Evolutionary conservation across 2,113 vertebrate genomes (phyloP).

Genomic region (Anas platyrhynchos): DNA sequence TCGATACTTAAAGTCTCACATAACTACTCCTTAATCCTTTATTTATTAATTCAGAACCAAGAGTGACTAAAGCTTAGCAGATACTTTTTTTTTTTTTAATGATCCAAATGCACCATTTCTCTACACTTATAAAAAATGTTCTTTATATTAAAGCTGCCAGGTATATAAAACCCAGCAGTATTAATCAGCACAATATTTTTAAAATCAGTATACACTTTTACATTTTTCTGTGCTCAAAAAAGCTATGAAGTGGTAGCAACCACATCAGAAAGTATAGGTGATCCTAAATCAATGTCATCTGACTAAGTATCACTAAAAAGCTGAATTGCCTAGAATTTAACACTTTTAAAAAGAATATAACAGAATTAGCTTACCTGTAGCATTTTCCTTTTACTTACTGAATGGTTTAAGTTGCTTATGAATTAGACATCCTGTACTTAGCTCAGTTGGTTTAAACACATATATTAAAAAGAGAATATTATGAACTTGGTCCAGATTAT

Average conservation of each 20-base stretch:
- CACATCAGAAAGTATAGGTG: background rate
- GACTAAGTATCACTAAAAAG: background rate
- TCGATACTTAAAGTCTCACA: slow-evolving; percentile 57
- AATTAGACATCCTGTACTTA: background rate
- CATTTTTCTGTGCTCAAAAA: background rate
- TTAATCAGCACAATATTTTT: background rate
- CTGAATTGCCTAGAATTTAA: background rate
- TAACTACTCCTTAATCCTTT: slow-evolving; percentile 52
- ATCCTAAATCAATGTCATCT: background rate
- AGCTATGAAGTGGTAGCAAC: background rate
- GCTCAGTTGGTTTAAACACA: background rate
- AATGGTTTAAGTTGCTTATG: background rate
- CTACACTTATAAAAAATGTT: background rate
- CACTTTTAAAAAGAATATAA: background rate
- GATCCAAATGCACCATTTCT: background rate
- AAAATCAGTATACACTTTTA: background rate
- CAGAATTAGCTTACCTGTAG: background rate
- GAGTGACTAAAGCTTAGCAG: background rate
- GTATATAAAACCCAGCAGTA: background rate
- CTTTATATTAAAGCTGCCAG: background rate
- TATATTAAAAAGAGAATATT: background rate
- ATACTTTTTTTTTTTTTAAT: background rate
- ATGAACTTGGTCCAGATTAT: background rate
- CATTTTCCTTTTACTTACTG: background rate
- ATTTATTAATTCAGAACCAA: slow-evolving; percentile 36